phyloP scores from a whole-genome alignment of 1,140 invertebrate species.

The Ctenoplectra terminalis region DNA sequence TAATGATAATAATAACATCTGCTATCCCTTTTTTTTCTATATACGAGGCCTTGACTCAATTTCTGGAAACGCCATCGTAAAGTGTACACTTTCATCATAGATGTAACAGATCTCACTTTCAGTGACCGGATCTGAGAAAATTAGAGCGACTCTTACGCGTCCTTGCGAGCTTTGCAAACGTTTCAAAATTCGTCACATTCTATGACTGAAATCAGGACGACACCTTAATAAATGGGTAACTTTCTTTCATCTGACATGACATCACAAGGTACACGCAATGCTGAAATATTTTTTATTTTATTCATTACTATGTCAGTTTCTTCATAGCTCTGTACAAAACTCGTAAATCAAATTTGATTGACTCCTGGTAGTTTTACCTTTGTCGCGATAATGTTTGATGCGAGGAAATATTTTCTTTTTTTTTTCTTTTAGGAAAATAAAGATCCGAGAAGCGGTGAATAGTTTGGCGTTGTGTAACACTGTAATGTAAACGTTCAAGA shows the following conservation, averaged over 20 bases:
- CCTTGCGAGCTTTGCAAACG: background rate
- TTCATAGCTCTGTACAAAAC: background rate
- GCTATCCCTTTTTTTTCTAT: slow-evolving; percentile 41
- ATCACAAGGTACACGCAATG: background rate
- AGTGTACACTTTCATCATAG: slow-evolving; percentile 56
- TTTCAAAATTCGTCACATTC: background rate
- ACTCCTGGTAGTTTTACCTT: background rate
- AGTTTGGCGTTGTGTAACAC: background rate
- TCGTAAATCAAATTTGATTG: background rate
- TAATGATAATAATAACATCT: slow-evolving; percentile 43
- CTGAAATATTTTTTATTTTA: background rate
- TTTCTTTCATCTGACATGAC: background rate
- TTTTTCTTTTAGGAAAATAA: background rate
- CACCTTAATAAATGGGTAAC: background rate
- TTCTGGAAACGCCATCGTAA: too few species aligned
- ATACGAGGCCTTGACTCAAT: slow-evolving; percentile 77
- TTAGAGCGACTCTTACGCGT: background rate
- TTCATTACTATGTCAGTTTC: background rate
- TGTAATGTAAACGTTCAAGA: background rate
- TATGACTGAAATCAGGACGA: background rate
- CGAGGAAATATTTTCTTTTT: background rate
- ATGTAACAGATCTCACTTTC: slow-evolving; percentile 22
- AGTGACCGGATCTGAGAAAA: background rate
- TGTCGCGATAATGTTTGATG: too few species aligned
- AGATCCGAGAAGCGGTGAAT: background rate